Percentiles rank a stretch among this genome's conserved stretches.
These are phyloP conservation scores for Moxostoma hubbsi DNA, from an alignment of 2,797 vertebrate species.

Conservation along the genomic window DNA sequence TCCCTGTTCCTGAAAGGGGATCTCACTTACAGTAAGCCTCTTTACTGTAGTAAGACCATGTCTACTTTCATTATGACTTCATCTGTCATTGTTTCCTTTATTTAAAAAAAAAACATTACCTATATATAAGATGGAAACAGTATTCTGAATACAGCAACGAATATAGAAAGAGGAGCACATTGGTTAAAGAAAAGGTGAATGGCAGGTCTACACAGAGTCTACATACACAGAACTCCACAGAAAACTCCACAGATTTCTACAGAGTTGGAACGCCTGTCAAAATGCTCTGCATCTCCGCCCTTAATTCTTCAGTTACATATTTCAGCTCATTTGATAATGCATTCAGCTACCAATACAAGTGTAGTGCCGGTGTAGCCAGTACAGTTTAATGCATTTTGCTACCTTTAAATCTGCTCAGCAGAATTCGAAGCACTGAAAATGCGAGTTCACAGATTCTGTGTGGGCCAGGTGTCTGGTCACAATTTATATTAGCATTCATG, in stretches of 20 bases:
- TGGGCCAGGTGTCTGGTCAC: too few species aligned
- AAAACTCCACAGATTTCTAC: background rate
- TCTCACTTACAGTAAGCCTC: conserved; percentile 18
- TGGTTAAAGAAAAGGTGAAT: background rate
- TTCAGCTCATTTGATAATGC: too few species aligned
- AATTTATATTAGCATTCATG: too few species aligned
- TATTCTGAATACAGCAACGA: background rate
- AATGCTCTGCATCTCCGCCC: background rate
- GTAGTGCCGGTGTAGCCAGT: too few species aligned
- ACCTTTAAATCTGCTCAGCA: too few species aligned
- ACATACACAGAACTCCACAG: background rate
- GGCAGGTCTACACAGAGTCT: background rate
- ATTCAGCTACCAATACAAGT: too few species aligned
- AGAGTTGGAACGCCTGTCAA: background rate
- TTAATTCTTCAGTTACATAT: too few species aligned
- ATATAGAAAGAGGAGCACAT: background rate
- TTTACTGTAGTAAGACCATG: background rate
- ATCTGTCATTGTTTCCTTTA: background rate
- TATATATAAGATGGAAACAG: background rate
- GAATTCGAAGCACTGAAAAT: too few species aligned
- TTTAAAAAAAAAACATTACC: background rate
- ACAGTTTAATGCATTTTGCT: too few species aligned
- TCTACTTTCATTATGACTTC: conserved; percentile 6
- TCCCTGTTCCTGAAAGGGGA: background rate
- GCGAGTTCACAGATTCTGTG: too few species aligned